Evolutionary conservation across 2,797 vertebrate genomes (phyloP).

Genomic region (Trichosurus vulpecula): DNA sequence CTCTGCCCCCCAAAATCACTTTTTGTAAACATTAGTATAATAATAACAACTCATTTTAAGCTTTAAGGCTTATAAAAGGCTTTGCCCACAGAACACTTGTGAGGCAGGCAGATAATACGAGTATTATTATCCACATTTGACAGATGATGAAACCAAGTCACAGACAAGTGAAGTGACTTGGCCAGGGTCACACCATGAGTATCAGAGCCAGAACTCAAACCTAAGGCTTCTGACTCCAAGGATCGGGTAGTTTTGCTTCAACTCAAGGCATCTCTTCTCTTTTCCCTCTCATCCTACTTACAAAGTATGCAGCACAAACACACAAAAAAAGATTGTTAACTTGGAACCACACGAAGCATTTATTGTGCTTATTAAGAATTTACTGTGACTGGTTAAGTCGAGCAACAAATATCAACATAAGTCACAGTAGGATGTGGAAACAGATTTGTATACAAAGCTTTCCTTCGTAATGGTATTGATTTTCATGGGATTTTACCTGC

Average conservation of each 20-base stretch:
- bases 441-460: conserved; percentile 27
- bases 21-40: not conserved
- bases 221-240: not conserved
- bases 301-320: not conserved
- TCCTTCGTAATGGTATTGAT: conserved; percentile 21
- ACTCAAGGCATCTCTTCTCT: not conserved
- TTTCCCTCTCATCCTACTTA: not conserved
- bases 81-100: not conserved
- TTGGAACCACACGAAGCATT: conserved; percentile 1
- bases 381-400: not conserved
- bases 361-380: conserved; percentile 30
- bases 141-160: not conserved
- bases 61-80: not conserved
- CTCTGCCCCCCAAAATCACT: not conserved
- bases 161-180: not conserved
- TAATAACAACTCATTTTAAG: not conserved
- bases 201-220: not conserved
- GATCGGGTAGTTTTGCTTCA: not conserved
- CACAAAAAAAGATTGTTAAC: not conserved
- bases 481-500: conserved; percentile 39
- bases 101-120: not conserved
- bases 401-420: conserved; percentile 26
- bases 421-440: conserved; percentile 30
- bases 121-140: not conserved
- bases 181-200: not conserved